These are phyloP conservation scores for Cephus pulcher DNA, from an alignment of 2,888 invertebrate species.

Conservation along the genomic window DNA sequence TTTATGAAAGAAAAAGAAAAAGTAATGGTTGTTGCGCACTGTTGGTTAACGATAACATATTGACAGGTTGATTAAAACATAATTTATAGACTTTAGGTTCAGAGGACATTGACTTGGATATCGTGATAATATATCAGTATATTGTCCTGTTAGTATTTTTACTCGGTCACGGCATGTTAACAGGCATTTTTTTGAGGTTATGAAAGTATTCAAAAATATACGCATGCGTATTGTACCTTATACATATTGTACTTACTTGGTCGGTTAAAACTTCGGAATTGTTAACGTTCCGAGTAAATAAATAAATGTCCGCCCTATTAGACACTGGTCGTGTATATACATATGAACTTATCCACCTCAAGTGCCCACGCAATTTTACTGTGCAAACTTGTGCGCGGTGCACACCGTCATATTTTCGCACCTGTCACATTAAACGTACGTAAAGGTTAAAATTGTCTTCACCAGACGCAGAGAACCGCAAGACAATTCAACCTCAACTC, in stretches of 20 bases:
- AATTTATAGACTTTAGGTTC: not conserved
- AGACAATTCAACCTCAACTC: constrained; percentile 17
- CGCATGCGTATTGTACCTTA: not conserved
- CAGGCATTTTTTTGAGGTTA: not conserved
- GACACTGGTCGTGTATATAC: not conserved
- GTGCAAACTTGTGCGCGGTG: constrained; percentile 2
- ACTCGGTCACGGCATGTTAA: not conserved
- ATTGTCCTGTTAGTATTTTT: not conserved
- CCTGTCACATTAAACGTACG: constrained; percentile 27
- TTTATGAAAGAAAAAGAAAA: not conserved
- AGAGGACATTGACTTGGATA: not conserved
- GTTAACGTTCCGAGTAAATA: not conserved
- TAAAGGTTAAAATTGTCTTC: constrained; percentile 26
- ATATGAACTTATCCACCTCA: constrained; percentile 2
- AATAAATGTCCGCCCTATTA: constrained; percentile 8
- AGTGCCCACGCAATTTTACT: constrained; percentile 4
- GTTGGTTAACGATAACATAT: not conserved
- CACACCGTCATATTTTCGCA: constrained; percentile 29
- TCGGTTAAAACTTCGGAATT: not conserved
- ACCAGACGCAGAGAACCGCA: constrained; percentile 27
- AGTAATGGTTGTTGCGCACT: not conserved
- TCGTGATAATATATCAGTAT: not conserved
- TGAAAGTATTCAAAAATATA: not conserved
- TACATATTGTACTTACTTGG: not conserved
- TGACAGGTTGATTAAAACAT: not conserved